phyloP scores from a whole-genome alignment of 2,888 invertebrate genomes.

The Drosophila mimetica region DNA sequence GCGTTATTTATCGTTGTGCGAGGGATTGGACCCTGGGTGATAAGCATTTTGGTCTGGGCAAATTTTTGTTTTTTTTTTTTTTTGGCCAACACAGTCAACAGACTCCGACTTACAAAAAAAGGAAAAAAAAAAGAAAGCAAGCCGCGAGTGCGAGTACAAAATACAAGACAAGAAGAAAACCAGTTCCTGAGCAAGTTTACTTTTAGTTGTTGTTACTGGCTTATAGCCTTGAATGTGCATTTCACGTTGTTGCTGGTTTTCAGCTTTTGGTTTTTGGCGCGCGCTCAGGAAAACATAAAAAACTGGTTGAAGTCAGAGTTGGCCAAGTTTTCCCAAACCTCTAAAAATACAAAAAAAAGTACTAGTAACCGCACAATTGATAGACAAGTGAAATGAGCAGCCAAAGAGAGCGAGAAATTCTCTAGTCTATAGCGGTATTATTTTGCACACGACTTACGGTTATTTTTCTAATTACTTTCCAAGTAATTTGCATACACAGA shows the following conservation, averaged over 20 bases:
- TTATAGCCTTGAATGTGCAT: slow-evolving; percentile 77
- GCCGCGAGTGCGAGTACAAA: slow-evolving; percentile 40
- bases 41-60: slow-evolving; percentile 37
- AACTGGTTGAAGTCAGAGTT: slow-evolving; percentile 37
- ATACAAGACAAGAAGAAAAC: slow-evolving; percentile 38
- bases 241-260: slow-evolving; percentile 56
- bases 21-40: slow-evolving; percentile 11
- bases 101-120: slow-evolving; percentile 26
- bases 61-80: slow-evolving; percentile 3
- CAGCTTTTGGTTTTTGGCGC: slow-evolving; percentile 66
- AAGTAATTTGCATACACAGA: slow-evolving; percentile 37
- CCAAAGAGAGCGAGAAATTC: slow-evolving; percentile 26
- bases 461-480: slow-evolving; percentile 67
- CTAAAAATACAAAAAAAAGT: slow-evolving; percentile 28
- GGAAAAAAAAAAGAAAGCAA: slow-evolving; percentile 47
- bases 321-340: slow-evolving; percentile 43
- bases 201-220: slow-evolving; percentile 32
- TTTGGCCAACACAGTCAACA: slow-evolving; percentile 34
- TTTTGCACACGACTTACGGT: slow-evolving; percentile 54
- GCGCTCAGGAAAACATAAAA: slow-evolving; percentile 53
- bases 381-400: slow-evolving; percentile 60
- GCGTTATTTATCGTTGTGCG: slow-evolving; percentile 37
- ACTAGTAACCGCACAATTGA: slow-evolving; percentile 18
- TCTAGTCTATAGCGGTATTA: slow-evolving; percentile 38
- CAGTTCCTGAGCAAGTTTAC: slow-evolving; percentile 49